phyloP scores from a whole-genome alignment of 2,888 invertebrate species.

The Thumatha senex region DNA sequence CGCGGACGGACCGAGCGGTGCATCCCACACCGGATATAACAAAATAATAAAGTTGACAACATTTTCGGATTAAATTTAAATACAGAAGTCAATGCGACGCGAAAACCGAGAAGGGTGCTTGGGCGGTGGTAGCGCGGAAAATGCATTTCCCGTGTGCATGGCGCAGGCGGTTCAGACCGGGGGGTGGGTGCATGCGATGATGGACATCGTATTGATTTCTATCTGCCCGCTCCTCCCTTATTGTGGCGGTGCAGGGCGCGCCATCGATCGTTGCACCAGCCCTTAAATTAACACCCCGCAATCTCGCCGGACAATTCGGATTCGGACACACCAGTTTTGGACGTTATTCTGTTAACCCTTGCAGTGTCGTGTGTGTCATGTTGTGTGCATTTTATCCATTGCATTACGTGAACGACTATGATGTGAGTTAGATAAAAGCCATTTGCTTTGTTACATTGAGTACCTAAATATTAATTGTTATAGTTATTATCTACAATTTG shows the following conservation, averaged over 20 bases:
- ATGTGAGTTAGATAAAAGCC: constrained; percentile 42
- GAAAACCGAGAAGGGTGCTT: constrained; percentile 50
- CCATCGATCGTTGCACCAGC: constrained; percentile 79
- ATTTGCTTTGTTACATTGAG: constrained; percentile 40
- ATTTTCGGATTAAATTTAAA: constrained; percentile 39
- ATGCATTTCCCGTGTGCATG: constrained; percentile 79
- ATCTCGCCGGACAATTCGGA: constrained; percentile 62
- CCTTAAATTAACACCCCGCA: constrained; percentile 58
- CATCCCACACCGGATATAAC: constrained; percentile 71
- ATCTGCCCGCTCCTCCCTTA: constrained; percentile 82
- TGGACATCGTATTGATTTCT: constrained; percentile 85
- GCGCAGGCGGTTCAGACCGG: constrained; percentile 82
- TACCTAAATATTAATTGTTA: constrained; percentile 1
- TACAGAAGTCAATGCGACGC: constrained; percentile 34
- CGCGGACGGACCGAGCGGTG: constrained; percentile 70
- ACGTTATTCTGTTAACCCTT: constrained; percentile 39
- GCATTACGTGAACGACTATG: constrained; percentile 62
- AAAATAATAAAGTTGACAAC: constrained; percentile 51
- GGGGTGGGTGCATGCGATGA: constrained; percentile 85
- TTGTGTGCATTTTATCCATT: constrained; percentile 50
- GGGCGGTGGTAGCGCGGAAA: constrained; percentile 62
- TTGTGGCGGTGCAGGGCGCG: constrained; percentile 78
- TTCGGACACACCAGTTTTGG: constrained; percentile 27
- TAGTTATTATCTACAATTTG: neutral
- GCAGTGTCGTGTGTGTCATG: constrained; percentile 49